Evolutionary conservation across 92 coral and sea anemone species (phyloP).

Genomic region (Desmophyllum pertusum): DNA sequence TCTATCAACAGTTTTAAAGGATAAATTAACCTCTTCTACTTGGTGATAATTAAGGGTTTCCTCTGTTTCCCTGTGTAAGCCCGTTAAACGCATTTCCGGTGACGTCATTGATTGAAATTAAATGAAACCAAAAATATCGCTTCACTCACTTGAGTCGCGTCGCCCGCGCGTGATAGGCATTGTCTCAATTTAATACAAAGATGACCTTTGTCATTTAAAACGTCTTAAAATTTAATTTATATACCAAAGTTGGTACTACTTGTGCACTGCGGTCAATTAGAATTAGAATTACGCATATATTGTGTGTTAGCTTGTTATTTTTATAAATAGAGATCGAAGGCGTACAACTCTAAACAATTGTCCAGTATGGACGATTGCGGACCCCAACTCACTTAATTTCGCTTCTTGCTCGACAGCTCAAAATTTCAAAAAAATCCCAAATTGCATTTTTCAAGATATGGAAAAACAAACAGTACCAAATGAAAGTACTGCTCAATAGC

Average conservation of each 20-base stretch:
- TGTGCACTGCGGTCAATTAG: background rate
- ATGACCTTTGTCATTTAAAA: background rate
- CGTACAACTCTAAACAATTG: too few species aligned
- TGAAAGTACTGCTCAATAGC: too few species aligned
- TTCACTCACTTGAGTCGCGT: slow-evolving; percentile 1
- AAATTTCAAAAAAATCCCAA: too few species aligned
- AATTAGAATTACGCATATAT: background rate
- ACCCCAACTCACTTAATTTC: too few species aligned
- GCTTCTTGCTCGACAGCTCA: too few species aligned
- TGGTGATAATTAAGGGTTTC: background rate
- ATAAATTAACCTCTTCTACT: background rate
- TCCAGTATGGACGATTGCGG: too few species aligned
- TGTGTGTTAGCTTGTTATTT: background rate
- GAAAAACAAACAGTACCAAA: too few species aligned
- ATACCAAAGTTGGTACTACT: background rate
- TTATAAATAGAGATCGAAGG: background rate
- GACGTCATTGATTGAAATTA: background rate
- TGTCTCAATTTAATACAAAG: background rate
- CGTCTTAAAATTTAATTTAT: background rate
- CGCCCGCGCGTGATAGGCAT: slow-evolving; percentile 16
- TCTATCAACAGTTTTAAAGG: slow-evolving; percentile 1
- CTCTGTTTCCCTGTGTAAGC: background rate
- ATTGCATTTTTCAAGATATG: too few species aligned
- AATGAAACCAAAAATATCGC: slow-evolving; percentile 21
- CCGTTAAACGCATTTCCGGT: slow-evolving; percentile 26